These are phyloP conservation scores for Molossus molossus DNA, from an alignment of 2,797 vertebrate genomes.

Conservation along the genomic window DNA sequence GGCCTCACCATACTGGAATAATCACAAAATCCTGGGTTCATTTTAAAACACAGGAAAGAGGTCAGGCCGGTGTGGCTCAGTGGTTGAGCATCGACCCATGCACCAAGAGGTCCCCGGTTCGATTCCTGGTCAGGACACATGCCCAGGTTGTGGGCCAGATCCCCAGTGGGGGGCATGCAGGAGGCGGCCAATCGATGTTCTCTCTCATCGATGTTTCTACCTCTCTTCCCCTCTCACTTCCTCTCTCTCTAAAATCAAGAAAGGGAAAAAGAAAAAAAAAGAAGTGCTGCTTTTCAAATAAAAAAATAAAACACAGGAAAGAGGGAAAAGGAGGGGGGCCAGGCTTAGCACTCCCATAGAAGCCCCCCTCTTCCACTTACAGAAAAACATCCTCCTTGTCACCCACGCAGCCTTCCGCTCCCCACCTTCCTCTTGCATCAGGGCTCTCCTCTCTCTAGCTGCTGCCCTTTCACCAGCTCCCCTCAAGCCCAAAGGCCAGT, in stretches of 20 bases:
- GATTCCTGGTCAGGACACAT: no score
- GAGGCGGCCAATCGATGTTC: no score
- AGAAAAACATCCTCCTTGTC: accelerated
- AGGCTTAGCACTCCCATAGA: accelerated
- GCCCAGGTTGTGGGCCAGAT: no score
- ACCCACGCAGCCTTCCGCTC: background rate
- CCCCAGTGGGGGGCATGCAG: no score
- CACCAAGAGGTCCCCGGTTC: no score
- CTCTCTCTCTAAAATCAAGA: no score
- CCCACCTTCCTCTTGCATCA: background rate
- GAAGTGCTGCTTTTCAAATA: no score
- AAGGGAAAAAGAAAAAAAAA: no score
- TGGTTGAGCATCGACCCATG: no score
- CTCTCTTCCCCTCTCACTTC: no score
- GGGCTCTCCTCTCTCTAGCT: background rate
- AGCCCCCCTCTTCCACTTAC: background rate
- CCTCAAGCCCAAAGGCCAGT: background rate
- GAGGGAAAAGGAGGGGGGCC: background rate
- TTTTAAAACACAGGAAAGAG: background rate
- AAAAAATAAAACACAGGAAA: background rate
- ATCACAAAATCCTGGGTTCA: background rate
- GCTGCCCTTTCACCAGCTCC: background rate
- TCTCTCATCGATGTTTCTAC: no score
- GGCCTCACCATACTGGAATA: background rate
- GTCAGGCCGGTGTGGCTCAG: no score